A percentile compares a stretch with the other conserved stretches of the same genome.
These are phyloP conservation scores for Salpingus planirostris DNA, from an alignment of 2,888 invertebrate species.

Conservation along the genomic window DNA sequence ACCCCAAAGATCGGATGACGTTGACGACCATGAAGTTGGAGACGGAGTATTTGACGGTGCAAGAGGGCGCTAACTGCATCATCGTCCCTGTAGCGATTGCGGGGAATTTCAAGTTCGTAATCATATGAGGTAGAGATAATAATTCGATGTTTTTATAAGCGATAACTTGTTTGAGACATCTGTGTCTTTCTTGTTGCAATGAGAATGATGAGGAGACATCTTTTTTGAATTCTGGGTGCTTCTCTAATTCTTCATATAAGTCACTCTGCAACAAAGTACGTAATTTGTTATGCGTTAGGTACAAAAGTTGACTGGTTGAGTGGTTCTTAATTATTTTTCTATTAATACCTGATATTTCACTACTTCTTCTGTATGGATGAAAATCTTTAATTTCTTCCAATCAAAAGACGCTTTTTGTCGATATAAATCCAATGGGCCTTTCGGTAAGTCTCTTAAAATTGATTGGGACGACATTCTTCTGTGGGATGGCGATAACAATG, in stretches of 20 bases:
- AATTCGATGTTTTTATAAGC: conserved; percentile 58
- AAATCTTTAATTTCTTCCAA: conserved; percentile 52
- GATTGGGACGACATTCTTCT: no score
- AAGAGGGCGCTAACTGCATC: conserved; percentile 52
- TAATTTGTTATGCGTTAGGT: not conserved
- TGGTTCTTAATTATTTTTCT: no score
- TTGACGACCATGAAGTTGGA: conserved; percentile 56
- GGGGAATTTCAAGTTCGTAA: conserved; percentile 42
- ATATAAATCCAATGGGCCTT: conserved; percentile 55
- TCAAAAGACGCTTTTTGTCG: conserved; percentile 57
- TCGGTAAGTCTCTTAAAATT: conserved; percentile 51
- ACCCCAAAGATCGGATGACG: conserved; percentile 56
- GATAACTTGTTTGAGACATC: conserved; percentile 52
- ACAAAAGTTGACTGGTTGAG: not conserved
- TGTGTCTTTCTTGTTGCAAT: conserved; percentile 42
- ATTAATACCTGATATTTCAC: conserved; percentile 47
- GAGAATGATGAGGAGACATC: conserved; percentile 18
- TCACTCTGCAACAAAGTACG: conserved; percentile 23
- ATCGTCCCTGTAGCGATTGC: conserved; percentile 47
- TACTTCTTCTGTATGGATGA: conserved; percentile 46
- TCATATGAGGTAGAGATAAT: conserved; percentile 46
- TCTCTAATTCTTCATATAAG: conserved; percentile 24
- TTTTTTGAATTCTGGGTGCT: conserved; percentile 24
- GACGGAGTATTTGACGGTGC: conserved; percentile 57
- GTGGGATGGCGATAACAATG: no score